Base-by-base conservation (phyloP, 2,888 invertebrate species). In the Coleophora flavipennella region DNA sequence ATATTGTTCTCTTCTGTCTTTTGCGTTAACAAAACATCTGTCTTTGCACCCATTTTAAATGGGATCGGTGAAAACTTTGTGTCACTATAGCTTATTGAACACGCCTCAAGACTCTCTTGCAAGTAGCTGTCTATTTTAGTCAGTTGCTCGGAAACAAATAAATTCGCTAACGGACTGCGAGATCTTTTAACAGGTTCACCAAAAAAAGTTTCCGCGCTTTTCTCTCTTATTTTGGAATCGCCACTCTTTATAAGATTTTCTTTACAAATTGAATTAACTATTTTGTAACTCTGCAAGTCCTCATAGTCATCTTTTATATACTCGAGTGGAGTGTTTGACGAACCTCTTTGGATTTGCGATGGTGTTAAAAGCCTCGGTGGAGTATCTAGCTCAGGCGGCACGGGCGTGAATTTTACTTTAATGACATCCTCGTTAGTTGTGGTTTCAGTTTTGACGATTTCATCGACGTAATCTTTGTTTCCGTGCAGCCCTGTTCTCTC, bases 231-330 rank as follows among this genome's bases (percentile, higher is more conserved):
- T 14, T 47, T 43, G 4, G 45, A 34, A 33, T 39, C 29, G 29
- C 11, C 1, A n/a, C 9, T 29, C 10, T 9, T 29, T 29, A 29
- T 9, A 42, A 62, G 47, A 39, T 69, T 68, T 45, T 73, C 76
- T 51, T 75, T 79, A 43, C 65, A 68, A 14, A 84, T 40, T 7
- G 75, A 74, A 50, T 67, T 81, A n/a, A 84, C 83, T 40, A 84
- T 79, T 63, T 79, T 83, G 51, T 84, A 84, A 51, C 84, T 84
- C 39, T 75, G 70, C 44, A 84, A 66, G 55, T 81, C 83, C 62
- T 75, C 74, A 49, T 62, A 81, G 41, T 75, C 62, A 43, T 83
- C 67, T 50, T 65, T 74, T 33, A 81, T 57, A 29, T 67, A 72
- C 45, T 68, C 64, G 25, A 77, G 50, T 20, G 76, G 69, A 36